Evolutionary conservation across 2,797 vertebrate species (phyloP).

Genomic region (Okamejei kenojei): DNA sequence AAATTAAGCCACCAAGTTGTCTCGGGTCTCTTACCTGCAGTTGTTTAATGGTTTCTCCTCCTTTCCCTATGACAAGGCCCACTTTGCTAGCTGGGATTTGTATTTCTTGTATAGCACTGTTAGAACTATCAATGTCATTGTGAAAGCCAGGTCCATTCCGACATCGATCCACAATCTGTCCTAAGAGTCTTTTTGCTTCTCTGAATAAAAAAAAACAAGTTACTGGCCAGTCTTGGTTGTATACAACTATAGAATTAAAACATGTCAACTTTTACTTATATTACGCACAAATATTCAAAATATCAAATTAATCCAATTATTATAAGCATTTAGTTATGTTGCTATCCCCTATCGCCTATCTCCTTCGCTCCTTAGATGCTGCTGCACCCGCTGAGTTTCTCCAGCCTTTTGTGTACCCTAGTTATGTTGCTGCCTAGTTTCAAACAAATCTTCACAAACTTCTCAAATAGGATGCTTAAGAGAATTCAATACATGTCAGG

Average conservation of each 20-base stretch:
- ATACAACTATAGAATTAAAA: background rate
- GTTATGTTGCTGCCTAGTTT: background rate
- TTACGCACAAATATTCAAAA: background rate
- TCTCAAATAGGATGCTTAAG: background rate
- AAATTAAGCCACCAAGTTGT: background rate
- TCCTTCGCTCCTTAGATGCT: no score
- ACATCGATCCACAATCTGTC: constrained; percentile 95
- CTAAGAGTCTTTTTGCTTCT: constrained; percentile 89
- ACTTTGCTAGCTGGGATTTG: constrained; percentile 96
- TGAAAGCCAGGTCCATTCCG: constrained; percentile 93
- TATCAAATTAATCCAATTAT: background rate
- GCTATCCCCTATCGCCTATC: no score
- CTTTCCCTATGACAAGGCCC: constrained; percentile 96
- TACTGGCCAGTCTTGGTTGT: background rate
- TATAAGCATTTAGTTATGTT: background rate
- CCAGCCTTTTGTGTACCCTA: no score
- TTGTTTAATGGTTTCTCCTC: constrained; percentile 96
- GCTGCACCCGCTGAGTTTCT: no score
- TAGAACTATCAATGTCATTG: constrained; percentile 76
- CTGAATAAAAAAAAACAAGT: constrained; percentile 51
- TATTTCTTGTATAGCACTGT: constrained; percentile 87
- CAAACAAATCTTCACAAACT: background rate
- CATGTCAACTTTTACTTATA: background rate
- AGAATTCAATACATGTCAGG: background rate
- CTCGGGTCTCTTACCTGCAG: constrained; percentile 69